These are phyloP conservation scores for Buathra laborator DNA, from an alignment of 2,888 invertebrate genomes.

Conservation along the genomic window DNA sequence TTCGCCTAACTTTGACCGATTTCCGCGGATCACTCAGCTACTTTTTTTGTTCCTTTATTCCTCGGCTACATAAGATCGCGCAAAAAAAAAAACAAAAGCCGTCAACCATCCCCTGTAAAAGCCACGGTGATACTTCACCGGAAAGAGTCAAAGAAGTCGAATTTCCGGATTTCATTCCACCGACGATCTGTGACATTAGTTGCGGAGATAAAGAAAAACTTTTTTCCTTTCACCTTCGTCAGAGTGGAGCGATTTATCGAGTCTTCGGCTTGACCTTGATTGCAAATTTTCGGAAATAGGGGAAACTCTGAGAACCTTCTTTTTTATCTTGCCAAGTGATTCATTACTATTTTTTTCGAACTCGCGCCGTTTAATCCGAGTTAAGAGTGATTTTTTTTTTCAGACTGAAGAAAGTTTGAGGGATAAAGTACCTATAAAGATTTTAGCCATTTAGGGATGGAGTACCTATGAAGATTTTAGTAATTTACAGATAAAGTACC, in stretches of 20 bases:
- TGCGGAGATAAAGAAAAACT: slow-evolving; percentile 29
- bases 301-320: neutral
- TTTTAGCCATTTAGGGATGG: no score
- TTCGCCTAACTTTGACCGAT: slow-evolving; percentile 70
- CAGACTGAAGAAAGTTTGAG: no score
- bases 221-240: slow-evolving; percentile 23
- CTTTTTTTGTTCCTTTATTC: slow-evolving; percentile 48
- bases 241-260: slow-evolving; percentile 50
- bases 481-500: no score
- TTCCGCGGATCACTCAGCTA: slow-evolving; percentile 66
- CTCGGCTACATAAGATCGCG: slow-evolving; percentile 21
- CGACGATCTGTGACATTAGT: slow-evolving; percentile 34
- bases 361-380: neutral
- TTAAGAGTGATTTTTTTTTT: neutral
- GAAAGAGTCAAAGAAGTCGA: slow-evolving; percentile 16
- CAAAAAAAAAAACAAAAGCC: slow-evolving; percentile 33
- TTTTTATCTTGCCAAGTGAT: neutral
- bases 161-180: slow-evolving; percentile 60
- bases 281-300: slow-evolving; percentile 21
- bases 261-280: neutral
- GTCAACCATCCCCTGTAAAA: slow-evolving; percentile 36
- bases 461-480: no score
- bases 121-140: slow-evolving; percentile 23
- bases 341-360: slow-evolving; percentile 20
- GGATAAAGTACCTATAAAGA: no score